A percentile compares a stretch with the other conserved stretches of the same genome.
Evolutionary conservation across 2,888 invertebrate species (phyloP).

Genomic region (Dryocosmus kuriphilus): DNA sequence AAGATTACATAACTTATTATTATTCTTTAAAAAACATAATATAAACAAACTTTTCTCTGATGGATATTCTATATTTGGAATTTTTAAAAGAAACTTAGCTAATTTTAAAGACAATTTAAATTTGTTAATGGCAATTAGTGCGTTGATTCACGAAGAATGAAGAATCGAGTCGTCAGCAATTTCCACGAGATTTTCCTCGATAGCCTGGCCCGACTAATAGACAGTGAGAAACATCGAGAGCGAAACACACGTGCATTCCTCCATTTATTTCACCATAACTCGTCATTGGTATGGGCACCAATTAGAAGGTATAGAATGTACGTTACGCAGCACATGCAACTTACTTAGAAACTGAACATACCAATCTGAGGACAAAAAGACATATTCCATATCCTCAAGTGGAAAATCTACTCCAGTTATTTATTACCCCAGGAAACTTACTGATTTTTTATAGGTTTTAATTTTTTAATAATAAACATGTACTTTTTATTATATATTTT

Average conservation of each 20-base stretch:
- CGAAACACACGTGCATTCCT: slow-evolving; percentile 8
- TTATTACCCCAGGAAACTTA: neutral
- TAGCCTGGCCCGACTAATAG: slow-evolving; percentile 8
- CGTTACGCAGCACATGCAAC: slow-evolving; percentile 14
- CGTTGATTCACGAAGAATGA: neutral
- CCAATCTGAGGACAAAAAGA: slow-evolving; percentile 10
- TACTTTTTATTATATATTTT: too few relatives aligned
- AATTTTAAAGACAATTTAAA: neutral
- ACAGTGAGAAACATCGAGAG: neutral
- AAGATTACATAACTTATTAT: too few relatives aligned
- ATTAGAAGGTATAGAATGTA: slow-evolving; percentile 16
- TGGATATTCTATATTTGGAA: neutral
- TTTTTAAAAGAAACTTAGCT: neutral
- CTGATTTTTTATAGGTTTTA: neutral
- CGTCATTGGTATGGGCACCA: slow-evolving; percentile 14
- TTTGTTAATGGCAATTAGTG: neutral
- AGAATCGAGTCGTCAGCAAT: slow-evolving; percentile 5
- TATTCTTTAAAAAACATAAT: too few relatives aligned
- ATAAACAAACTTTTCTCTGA: neutral
- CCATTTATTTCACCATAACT: slow-evolving; percentile 29
- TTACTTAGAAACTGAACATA: neutral
- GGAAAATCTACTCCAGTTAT: neutral
- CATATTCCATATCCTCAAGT: neutral
- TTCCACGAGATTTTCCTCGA: neutral
- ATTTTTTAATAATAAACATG: too few relatives aligned